Conservation (phyloP, 2,113 vertebrate genomes). For the Cyanoramphus novaezelandiae region DNA sequence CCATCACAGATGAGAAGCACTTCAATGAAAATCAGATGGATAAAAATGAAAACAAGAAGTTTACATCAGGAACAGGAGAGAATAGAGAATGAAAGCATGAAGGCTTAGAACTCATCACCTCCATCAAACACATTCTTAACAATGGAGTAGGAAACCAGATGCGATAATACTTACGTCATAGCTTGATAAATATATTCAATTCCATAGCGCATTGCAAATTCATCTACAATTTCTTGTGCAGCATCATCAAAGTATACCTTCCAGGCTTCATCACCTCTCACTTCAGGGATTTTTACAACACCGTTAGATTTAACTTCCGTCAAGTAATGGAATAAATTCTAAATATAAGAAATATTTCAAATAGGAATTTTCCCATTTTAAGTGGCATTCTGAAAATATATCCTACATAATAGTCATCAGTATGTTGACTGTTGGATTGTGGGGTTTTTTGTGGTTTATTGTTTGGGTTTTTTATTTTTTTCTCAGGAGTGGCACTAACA, state of each 20-base stretch:
- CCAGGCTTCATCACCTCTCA: slow-evolving; percentile 96
- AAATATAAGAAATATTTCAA: slow-evolving; percentile 27
- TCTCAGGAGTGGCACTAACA: not conserved
- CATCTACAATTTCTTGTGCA: slow-evolving; percentile 97
- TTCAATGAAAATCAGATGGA: not conserved
- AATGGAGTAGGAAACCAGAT: not conserved
- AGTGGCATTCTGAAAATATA: not conserved
- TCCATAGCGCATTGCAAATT: slow-evolving; percentile 97
- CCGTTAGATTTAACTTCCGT: slow-evolving; percentile 90
- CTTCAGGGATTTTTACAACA: slow-evolving; percentile 90
- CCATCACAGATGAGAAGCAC: not conserved
- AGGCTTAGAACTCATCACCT: not conserved
- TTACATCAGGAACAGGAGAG: not conserved
- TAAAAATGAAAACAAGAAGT: not conserved
- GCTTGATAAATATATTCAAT: slow-evolving; percentile 98
- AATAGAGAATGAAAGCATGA: not conserved
- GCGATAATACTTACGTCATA: slow-evolving; percentile 89
- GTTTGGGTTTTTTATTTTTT: not conserved
- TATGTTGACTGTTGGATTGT: not conserved
- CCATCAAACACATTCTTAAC: not conserved
- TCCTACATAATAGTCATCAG: not conserved
- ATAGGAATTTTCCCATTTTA: not conserved
- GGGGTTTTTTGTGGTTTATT: not conserved
- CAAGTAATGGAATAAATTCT: slow-evolving; percentile 96
- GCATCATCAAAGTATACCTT: slow-evolving; percentile 96